phyloP scores from a whole-genome alignment of 2,113 vertebrate species.

The Xyliphius kryptos region DNA sequence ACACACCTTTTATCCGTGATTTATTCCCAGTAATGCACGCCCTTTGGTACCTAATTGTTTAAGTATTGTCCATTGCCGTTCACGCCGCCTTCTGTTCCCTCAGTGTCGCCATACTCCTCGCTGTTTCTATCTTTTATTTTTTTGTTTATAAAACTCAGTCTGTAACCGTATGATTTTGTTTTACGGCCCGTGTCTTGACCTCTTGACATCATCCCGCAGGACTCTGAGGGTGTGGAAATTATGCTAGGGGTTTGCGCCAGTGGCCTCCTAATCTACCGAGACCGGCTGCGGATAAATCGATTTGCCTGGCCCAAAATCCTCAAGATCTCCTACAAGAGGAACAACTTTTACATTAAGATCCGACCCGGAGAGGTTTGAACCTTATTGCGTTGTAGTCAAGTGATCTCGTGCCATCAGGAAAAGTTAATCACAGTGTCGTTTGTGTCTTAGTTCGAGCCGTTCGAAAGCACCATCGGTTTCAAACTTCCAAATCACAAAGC shows the following conservation, averaged over 20 bases:
- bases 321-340: slow-evolving; percentile 98
- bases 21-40: too few relatives aligned
- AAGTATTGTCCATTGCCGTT: too few relatives aligned
- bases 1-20: too few relatives aligned
- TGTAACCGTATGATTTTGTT: neutral
- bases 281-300: slow-evolving; percentile 90
- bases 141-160: too few relatives aligned
- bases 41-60: too few relatives aligned
- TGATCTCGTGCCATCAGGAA: neutral
- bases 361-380: slow-evolving; percentile 85
- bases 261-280: slow-evolving; percentile 90
- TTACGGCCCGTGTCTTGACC: neutral
- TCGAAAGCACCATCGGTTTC: slow-evolving; percentile 98
- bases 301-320: slow-evolving; percentile 98
- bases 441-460: slow-evolving; percentile 85
- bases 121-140: too few relatives aligned
- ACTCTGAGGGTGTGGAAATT: slow-evolving; percentile 96
- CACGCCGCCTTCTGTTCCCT: too few relatives aligned
- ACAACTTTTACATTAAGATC: slow-evolving; percentile 98
- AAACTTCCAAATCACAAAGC: slow-evolving; percentile 94
- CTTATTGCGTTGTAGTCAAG: neutral
- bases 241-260: slow-evolving; percentile 96
- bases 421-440: neutral
- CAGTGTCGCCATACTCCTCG: too few relatives aligned
- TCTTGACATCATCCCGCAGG: slow-evolving; percentile 57